Evolutionary conservation across 2,797 vertebrate genomes (phyloP).

Genomic region (Gambelia wislizenii): DNA sequence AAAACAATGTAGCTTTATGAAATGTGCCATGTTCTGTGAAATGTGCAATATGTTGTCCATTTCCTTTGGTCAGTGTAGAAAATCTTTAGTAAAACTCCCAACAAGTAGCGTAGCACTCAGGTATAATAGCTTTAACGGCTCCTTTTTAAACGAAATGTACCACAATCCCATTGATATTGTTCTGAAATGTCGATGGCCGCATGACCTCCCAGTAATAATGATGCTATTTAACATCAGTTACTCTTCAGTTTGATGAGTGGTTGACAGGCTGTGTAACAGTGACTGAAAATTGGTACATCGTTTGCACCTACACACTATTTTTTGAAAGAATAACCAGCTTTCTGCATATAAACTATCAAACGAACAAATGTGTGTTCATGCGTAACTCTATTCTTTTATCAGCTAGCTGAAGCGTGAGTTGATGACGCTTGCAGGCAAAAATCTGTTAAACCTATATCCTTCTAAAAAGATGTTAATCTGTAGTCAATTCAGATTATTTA

Average conservation of each 20-base stretch:
- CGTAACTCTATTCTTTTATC: constrained; percentile 29
- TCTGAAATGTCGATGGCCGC: neutral
- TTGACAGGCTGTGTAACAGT: neutral
- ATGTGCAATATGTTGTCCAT: constrained; percentile 39
- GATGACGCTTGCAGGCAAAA: constrained; percentile 46
- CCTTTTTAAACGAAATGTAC: neutral
- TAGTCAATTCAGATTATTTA: constrained; percentile 42
- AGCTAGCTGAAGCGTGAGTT: neutral
- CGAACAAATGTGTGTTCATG: constrained; percentile 44
- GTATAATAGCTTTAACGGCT: neutral
- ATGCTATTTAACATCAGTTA: constrained; percentile 3
- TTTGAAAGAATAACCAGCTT: constrained; percentile 4
- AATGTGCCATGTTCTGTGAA: constrained; percentile 53
- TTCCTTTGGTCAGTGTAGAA: constrained; percentile 18
- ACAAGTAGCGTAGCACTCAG: neutral
- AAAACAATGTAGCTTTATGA: constrained; percentile 40
- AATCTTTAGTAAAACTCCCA: neutral
- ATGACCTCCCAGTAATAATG: neutral
- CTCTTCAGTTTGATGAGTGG: neutral
- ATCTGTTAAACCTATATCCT: constrained; percentile 42
- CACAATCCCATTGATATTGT: constrained; percentile 17
- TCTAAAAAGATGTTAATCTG: constrained; percentile 19
- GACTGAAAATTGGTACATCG: neutral
- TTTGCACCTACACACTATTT: constrained; percentile 20
- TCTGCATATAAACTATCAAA: constrained; percentile 15